Conservation (phyloP, 2,888 invertebrate genomes). For the Caenorhabditis afra region DNA sequence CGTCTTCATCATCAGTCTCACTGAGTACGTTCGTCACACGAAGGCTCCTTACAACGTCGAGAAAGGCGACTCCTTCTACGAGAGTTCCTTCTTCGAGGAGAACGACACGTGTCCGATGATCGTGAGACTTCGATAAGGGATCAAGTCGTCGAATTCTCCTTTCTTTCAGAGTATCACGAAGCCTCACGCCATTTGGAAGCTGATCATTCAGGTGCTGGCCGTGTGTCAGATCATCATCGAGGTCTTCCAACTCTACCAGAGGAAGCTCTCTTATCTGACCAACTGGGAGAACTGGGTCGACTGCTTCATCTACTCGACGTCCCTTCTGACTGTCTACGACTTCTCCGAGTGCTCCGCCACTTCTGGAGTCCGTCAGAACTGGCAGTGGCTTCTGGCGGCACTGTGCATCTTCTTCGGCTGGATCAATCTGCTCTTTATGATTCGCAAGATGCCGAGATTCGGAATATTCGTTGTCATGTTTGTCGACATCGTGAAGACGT, state of each 20-base stretch:
- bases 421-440: constrained; percentile 81
- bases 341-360: constrained; percentile 81
- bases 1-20: constrained; percentile 82
- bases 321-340: constrained; percentile 82
- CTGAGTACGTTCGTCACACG: constrained; percentile 81
- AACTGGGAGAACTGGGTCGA: constrained; percentile 82
- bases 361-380: constrained; percentile 81
- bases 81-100: constrained; percentile 45
- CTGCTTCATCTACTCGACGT: constrained; percentile 82
- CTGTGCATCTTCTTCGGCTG: constrained; percentile 82
- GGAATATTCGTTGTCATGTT: constrained; percentile 82
- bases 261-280: constrained; percentile 82
- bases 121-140: constrained; percentile 38
- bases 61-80: constrained; percentile 27
- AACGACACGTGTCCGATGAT: constrained; percentile 51
- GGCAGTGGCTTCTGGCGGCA: constrained; percentile 83
- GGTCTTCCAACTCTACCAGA: constrained; percentile 82
- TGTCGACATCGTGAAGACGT: constrained; percentile 81
- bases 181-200: constrained; percentile 54
- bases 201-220: constrained; percentile 80
- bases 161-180: constrained; percentile 25
- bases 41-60: constrained; percentile 75
- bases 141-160: no score
- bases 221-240: constrained; percentile 79
- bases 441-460: constrained; percentile 80